phyloP scores from a whole-genome alignment of 1,140 invertebrate genomes.

The Laupala kohalensis region DNA sequence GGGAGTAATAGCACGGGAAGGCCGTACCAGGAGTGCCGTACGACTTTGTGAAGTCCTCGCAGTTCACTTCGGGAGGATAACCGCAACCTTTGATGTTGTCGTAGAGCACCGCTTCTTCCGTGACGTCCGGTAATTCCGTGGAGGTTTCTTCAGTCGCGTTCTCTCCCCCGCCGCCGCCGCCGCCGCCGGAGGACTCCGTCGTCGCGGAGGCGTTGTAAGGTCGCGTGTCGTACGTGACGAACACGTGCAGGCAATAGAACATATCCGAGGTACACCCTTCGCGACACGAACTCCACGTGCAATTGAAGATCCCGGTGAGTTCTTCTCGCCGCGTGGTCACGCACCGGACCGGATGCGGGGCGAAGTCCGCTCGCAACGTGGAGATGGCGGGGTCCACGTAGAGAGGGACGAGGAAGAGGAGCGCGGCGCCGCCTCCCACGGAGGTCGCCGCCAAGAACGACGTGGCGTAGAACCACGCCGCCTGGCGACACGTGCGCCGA shows the following conservation, averaged over 20 bases:
- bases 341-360: constrained; percentile 61
- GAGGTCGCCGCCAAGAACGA: constrained; percentile 61
- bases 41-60: constrained; percentile 62
- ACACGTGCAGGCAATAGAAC: constrained; percentile 72
- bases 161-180: neutral
- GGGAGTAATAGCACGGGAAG: constrained; percentile 74
- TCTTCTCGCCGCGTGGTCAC: constrained; percentile 62
- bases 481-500: constrained; percentile 55
- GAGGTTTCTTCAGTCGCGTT: neutral
- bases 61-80: constrained; percentile 75
- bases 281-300: constrained; percentile 72
- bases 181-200: neutral
- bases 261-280: constrained; percentile 80
- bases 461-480: constrained; percentile 63
- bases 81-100: constrained; percentile 78
- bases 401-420: constrained; percentile 75
- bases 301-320: constrained; percentile 62
- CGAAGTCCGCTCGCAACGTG: constrained; percentile 70
- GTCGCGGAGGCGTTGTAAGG: neutral
- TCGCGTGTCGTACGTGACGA: constrained; percentile 57
- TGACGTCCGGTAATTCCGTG: constrained; percentile 7
- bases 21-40: constrained; percentile 60
- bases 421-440: constrained; percentile 63
- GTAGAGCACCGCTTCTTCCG: constrained; percentile 49
- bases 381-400: constrained; percentile 83